These are phyloP conservation scores for Heliopora coerulea DNA, from an alignment of 92 coral and sea anemone species.

Conservation along the genomic window DNA sequence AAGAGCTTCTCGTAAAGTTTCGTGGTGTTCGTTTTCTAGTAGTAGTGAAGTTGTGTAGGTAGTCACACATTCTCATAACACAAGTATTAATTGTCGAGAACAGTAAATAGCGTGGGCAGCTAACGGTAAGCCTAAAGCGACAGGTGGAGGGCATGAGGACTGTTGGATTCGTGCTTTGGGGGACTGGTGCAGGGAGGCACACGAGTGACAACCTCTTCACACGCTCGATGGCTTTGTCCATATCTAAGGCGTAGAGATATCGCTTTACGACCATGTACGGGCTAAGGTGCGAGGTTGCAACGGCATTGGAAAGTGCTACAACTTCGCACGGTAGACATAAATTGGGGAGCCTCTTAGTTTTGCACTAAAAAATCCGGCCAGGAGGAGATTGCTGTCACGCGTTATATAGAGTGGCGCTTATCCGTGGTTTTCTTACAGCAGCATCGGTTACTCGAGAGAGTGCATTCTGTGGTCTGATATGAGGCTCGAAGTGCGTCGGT, in stretches of 20 bases:
- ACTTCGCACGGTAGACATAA: too few relatives aligned
- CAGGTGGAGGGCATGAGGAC: conserved; percentile 40
- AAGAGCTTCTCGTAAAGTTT: conserved; percentile 31
- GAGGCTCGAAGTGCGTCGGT: too few relatives aligned
- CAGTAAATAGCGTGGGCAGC: conserved; percentile 39
- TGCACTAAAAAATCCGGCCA: too few relatives aligned
- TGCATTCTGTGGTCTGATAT: too few relatives aligned
- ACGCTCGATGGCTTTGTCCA: conserved; percentile 55
- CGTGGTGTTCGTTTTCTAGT: conserved; percentile 10
- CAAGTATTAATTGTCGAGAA: conserved; percentile 31
- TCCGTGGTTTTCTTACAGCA: too few relatives aligned
- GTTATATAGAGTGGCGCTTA: too few relatives aligned
- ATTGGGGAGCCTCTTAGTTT: too few relatives aligned
- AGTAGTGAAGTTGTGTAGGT: conserved; percentile 19
- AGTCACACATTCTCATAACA: conserved; percentile 39
- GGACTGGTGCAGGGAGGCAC: conserved; percentile 48
- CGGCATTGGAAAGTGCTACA: too few relatives aligned
- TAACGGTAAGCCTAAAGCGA: background rate
- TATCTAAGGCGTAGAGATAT: conserved; percentile 54
- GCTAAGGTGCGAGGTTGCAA: too few relatives aligned
- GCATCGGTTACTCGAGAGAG: too few relatives aligned
- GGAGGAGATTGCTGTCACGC: too few relatives aligned
- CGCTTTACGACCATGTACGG: too few relatives aligned
- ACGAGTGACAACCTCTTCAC: conserved; percentile 49
- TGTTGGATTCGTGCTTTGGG: conserved; percentile 47